Conservation (phyloP, 1,140 invertebrate genomes). For the Philotrypesis tridentata region DNA sequence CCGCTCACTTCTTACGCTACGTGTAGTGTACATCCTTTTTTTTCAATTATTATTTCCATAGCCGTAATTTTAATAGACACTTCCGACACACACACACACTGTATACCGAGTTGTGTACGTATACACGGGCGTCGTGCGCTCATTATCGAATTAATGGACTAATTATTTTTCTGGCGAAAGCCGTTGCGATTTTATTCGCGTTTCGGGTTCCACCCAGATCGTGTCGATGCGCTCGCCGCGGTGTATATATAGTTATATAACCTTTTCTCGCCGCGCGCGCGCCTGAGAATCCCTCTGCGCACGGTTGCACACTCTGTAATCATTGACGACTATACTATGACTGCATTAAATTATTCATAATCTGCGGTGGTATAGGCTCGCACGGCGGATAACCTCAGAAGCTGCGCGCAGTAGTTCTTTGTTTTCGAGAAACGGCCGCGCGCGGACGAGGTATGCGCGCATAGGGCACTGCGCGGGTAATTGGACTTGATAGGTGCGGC, state of each 20-base stretch:
- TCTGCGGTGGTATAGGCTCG: constrained; percentile 44
- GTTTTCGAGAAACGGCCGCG: background rate
- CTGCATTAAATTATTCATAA: constrained; percentile 71
- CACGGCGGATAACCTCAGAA: constrained; percentile 57
- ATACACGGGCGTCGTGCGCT: background rate
- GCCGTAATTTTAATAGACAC: background rate
- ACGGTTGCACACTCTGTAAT: constrained; percentile 58
- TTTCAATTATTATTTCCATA: background rate
- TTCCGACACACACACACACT: too few species aligned
- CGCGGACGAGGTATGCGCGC: too few species aligned
- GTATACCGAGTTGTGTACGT: too few species aligned
- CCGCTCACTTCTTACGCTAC: background rate
- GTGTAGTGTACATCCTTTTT: background rate
- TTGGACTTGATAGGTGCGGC: background rate
- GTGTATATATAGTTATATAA: too few species aligned
- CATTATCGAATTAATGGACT: background rate
- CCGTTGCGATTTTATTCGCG: background rate
- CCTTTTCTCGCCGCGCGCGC: too few species aligned
- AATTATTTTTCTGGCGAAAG: too few species aligned
- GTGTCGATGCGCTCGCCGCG: background rate
- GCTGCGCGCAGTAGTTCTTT: background rate
- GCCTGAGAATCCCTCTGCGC: constrained; percentile 24
- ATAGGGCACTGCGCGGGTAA: background rate
- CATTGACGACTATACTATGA: constrained; percentile 66
- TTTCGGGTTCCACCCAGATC: too few species aligned